Evolutionary conservation across 2,797 vertebrate species (phyloP).

Genomic region (Novumbra hubbsi): DNA sequence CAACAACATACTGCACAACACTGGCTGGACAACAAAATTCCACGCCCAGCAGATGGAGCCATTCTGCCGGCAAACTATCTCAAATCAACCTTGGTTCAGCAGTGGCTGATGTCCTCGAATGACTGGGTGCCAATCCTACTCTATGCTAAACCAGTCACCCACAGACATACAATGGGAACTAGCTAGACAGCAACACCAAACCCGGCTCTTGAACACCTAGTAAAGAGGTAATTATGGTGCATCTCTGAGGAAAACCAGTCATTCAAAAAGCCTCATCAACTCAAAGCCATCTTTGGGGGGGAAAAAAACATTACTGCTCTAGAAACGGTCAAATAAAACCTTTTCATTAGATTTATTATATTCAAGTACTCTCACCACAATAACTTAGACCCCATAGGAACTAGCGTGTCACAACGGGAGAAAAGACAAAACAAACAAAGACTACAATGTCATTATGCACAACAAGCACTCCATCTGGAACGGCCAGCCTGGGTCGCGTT

Average conservation of each 20-base stretch:
- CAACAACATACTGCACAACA: background rate
- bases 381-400: slow-evolving; percentile 70
- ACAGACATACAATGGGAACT: background rate
- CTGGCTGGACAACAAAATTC: background rate
- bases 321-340: slow-evolving; percentile 44
- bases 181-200: slow-evolving; percentile 17
- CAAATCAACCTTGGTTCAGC: background rate
- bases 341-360: slow-evolving; percentile 63
- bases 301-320: slow-evolving; percentile 43
- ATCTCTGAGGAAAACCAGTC: slow-evolving; percentile 52
- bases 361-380: slow-evolving; percentile 82
- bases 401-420: slow-evolving; percentile 52
- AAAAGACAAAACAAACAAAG: slow-evolving; percentile 32
- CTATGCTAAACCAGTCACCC: slow-evolving; percentile 6
- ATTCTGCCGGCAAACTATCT: background rate
- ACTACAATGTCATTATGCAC: slow-evolving; percentile 71
- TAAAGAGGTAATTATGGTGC: slow-evolving; percentile 65
- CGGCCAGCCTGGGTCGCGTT: slow-evolving; percentile 35
- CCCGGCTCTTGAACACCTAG: slow-evolving; percentile 27
- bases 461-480: slow-evolving; percentile 55
- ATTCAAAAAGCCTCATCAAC: slow-evolving; percentile 58
- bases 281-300: slow-evolving; percentile 46
- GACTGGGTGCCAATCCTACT: background rate
- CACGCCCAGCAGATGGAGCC: background rate
- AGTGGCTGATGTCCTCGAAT: background rate